A percentile compares a stretch with the other conserved stretches of the same genome.
phyloP scores from a whole-genome alignment of 2,113 vertebrate species.

The Colistium nudipinnis region DNA sequence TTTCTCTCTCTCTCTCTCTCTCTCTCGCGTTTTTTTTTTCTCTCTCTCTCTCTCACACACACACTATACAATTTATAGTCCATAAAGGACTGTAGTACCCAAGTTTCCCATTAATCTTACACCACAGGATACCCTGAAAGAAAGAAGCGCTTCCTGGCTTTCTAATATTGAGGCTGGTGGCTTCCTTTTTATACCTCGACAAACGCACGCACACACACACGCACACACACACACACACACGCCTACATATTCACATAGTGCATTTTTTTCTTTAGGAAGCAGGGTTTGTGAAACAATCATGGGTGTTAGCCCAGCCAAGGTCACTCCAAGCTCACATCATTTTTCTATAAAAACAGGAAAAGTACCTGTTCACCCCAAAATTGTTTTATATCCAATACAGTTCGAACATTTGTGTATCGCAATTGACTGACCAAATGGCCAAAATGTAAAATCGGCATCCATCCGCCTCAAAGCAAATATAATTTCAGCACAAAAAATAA shows the following conservation, averaged over 20 bases:
- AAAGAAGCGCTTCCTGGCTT: constrained; percentile 70
- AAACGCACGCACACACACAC: neutral
- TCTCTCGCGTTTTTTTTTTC: neutral
- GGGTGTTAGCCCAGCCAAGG: constrained; percentile 44
- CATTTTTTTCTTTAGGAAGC: constrained; percentile 40
- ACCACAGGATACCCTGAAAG: constrained; percentile 58
- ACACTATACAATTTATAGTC: neutral
- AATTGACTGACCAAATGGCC: neutral
- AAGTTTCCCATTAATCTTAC: constrained; percentile 52
- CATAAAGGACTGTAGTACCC: constrained; percentile 7
- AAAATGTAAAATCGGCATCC: neutral
- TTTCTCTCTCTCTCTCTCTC: constrained; percentile 21
- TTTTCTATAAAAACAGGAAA: constrained; percentile 47
- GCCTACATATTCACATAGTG: constrained; percentile 6
- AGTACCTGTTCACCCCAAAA: neutral
- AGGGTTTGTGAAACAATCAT: constrained; percentile 51
- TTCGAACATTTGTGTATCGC: neutral
- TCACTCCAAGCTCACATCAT: constrained; percentile 30
- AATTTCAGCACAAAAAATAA: too few species aligned
- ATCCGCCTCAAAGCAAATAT: neutral
- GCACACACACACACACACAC: constrained; percentile 15
- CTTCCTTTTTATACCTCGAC: constrained; percentile 49
- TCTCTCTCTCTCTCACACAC: neutral
- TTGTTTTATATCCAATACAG: neutral
- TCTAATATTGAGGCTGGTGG: constrained; percentile 60